Conservation (phyloP, 2,888 invertebrate genomes). For the Hydraecia micacea region DNA sequence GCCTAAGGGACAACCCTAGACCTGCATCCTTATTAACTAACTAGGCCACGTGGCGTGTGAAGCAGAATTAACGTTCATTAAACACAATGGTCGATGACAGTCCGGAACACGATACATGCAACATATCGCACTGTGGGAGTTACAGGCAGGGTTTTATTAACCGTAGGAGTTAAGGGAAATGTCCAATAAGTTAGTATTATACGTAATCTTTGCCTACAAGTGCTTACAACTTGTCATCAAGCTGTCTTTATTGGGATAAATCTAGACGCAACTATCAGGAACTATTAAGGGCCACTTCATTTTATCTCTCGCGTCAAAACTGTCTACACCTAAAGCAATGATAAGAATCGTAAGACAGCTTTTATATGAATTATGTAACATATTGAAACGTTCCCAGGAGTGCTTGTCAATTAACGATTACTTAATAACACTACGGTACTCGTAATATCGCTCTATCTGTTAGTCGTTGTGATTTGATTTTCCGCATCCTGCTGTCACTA, state of each 20-base stretch:
- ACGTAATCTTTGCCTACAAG: not conserved
- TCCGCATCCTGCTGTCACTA: constrained; percentile 1
- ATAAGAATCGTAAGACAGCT: constrained; percentile 21
- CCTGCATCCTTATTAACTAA: constrained; percentile 62
- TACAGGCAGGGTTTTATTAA: constrained; percentile 18
- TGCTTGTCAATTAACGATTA: constrained; percentile 23
- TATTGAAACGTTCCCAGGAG: constrained; percentile 14
- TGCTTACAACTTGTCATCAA: constrained; percentile 1
- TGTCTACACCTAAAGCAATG: constrained; percentile 1
- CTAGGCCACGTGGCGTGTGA: constrained; percentile 50
- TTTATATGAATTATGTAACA: constrained; percentile 34
- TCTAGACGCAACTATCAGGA: not conserved
- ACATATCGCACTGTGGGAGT: constrained; percentile 31
- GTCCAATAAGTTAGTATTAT: constrained; percentile 2
- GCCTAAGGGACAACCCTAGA: constrained; percentile 40
- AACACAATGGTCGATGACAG: constrained; percentile 50
- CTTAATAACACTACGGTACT: constrained; percentile 9
- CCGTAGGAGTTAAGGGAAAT: constrained; percentile 30
- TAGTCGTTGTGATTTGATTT: constrained; percentile 1
- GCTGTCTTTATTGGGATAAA: constrained; percentile 15
- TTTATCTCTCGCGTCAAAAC: constrained; percentile 28
- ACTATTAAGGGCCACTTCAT: constrained; percentile 17
- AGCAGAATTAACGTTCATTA: constrained; percentile 58
- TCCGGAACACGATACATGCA: constrained; percentile 30
- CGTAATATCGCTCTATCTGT: not conserved